phyloP scores from a whole-genome alignment of 2,888 invertebrate genomes.

The Perizoma affinitatum region DNA sequence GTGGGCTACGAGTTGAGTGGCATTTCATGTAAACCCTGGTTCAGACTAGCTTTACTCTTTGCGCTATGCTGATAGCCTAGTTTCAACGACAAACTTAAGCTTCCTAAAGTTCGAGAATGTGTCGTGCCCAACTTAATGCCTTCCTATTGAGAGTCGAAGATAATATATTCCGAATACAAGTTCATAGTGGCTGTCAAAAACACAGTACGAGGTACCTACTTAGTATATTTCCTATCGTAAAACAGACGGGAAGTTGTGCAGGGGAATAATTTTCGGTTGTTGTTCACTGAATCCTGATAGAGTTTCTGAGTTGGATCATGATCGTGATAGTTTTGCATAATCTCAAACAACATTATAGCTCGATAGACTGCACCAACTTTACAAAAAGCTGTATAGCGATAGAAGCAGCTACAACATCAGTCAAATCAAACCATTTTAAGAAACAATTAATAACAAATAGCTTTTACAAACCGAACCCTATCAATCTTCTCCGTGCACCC shows the following conservation, averaged over 20 bases:
- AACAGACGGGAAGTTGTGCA: conserved; percentile 13
- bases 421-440: conserved; percentile 15
- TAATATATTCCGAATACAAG: conserved; percentile 50
- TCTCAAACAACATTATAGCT: too few relatives aligned
- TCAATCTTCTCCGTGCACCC: conserved; percentile 37
- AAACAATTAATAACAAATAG: conserved; percentile 23
- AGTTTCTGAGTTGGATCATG: conserved; percentile 8
- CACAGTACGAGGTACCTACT: conserved; percentile 22
- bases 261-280: conserved; percentile 12
- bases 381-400: too few relatives aligned
- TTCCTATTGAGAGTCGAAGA: conserved; percentile 57
- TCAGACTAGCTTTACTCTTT: conserved; percentile 4
- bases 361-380: too few relatives aligned
- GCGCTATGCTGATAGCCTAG: conserved; percentile 63
- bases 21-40: too few relatives aligned
- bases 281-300: conserved; percentile 15
- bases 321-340: neutral
- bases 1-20: too few relatives aligned
- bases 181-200: conserved; percentile 39
- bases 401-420: conserved; percentile 6
- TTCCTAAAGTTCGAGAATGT: conserved; percentile 63
- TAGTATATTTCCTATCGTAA: conserved; percentile 33
- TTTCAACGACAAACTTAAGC: conserved; percentile 57
- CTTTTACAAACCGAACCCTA: conserved; percentile 14
- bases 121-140: conserved; percentile 57